Conservation (phyloP, 1,140 invertebrate genomes). For the Drosophila kurseongensis region DNA sequence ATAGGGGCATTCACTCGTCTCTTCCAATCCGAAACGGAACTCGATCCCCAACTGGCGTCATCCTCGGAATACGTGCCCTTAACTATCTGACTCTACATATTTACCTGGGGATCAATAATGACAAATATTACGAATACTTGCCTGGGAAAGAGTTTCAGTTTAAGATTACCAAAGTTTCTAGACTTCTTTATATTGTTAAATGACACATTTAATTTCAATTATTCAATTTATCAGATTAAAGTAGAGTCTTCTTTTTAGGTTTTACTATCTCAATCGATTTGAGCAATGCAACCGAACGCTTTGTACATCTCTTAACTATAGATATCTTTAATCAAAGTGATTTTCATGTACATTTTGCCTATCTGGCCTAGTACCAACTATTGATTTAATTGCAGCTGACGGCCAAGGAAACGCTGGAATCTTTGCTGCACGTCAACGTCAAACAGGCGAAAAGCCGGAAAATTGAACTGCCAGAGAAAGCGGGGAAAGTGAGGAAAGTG, state of each 20-base stretch:
- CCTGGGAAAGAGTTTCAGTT: not conserved
- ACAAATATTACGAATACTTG: not conserved
- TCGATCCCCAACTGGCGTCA: constrained; percentile 19
- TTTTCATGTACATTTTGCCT: not conserved
- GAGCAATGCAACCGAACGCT: too few relatives aligned
- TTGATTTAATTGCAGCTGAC: constrained; percentile 39
- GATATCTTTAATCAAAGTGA: not conserved
- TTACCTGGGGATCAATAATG: not conserved
- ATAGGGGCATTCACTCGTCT: constrained; percentile 62
- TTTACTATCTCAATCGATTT: too few relatives aligned
- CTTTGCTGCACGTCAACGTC: constrained; percentile 23
- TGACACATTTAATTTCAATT: not conserved
- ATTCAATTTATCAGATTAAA: not conserved
- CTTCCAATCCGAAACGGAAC: constrained; percentile 33
- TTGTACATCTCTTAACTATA: not conserved
- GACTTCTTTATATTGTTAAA: not conserved
- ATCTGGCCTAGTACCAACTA: constrained; percentile 11
- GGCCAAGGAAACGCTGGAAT: constrained; percentile 14
- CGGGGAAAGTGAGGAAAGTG: not conserved
- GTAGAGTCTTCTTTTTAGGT: too few relatives aligned
- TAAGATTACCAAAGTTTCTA: not conserved
- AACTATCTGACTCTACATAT: not conserved
- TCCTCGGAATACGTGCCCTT: not conserved
- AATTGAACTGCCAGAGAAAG: constrained; percentile 35
- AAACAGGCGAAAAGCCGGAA: constrained; percentile 27